A percentile compares a stretch with the other conserved stretches of the same genome.
Conservation (phyloP, 2,113 vertebrate species). For the Erpornis zantholeuca region DNA sequence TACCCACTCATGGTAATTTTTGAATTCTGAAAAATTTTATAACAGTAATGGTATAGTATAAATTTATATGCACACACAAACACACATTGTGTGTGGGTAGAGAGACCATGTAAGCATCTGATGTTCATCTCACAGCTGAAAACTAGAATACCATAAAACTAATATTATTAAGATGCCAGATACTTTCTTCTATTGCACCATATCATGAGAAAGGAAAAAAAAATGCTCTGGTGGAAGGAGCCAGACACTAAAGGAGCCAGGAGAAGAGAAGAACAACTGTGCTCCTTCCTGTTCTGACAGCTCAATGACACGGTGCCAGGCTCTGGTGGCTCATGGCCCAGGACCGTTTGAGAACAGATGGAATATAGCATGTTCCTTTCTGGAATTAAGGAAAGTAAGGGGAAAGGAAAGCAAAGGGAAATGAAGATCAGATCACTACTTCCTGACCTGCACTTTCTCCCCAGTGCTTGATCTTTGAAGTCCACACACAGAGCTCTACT, state of each 20-base stretch:
- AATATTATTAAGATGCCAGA: background rate
- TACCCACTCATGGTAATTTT: background rate
- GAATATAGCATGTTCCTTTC: background rate
- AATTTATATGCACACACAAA: background rate
- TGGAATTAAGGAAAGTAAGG: background rate
- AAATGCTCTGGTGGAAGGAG: background rate
- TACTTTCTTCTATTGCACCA: background rate
- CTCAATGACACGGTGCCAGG: background rate
- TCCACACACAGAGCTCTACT: background rate
- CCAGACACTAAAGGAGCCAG: background rate
- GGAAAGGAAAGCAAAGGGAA: background rate
- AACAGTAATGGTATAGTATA: background rate
- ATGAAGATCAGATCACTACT: background rate
- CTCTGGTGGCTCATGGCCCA: background rate
- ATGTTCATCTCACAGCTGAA: conserved; percentile 18
- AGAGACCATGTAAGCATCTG: background rate
- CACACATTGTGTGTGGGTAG: background rate
- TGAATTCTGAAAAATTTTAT: background rate
- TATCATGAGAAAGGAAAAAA: background rate
- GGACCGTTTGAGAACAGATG: background rate
- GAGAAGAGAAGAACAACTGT: background rate
- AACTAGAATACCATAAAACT: background rate
- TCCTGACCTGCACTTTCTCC: background rate
- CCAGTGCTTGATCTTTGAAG: background rate
- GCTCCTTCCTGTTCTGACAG: background rate